Base-by-base conservation (phyloP, 1,140 invertebrate species). In the Conopomorpha cramerella region DNA sequence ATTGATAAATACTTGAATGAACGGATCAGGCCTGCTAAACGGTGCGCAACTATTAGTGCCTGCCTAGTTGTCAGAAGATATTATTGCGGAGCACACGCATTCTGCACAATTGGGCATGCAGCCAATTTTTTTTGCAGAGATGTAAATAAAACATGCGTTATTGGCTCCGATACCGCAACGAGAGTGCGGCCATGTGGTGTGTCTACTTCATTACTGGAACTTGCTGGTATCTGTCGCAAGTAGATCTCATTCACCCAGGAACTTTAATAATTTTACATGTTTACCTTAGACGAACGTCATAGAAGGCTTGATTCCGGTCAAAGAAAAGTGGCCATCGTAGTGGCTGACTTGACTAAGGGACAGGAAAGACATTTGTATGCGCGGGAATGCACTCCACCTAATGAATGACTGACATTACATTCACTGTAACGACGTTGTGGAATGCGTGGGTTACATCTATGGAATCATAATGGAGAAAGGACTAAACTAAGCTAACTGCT, bases 131-230 rank as follows among this genome's bases (percentile, higher is more conserved):
- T 61, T 41, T n/a, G 30, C 30, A 30, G 47, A 23, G 48, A 48
- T 62, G 56, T 67, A 57, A 67, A 67, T 64, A 63, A 62, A 63
- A 61, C 54, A 49, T 46, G 49, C 41, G 45, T 43, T 48, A 49
- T 55, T 53, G 60, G 55, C 50, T 53, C 51, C 55, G 45, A 45
- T 39, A 30, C 25, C 32, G 30, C 27, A 26, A 34, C 36, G 35
- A 44, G 42, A 33, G 6, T 27, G 16, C 33, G 34, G 30, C 37
- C 36, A 34, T 46, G 37, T 43, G 51, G 50, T 33, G 19, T 51
- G 45, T 42, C 49, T 36, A 33, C 50, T 48, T 39, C 31, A 54
- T 51, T 50, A 52, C 46, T 55, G 45, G 38, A 55, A 36, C n/a
- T n/a, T n/a, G n/a, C n/a, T n/a, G n/a, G n/a, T n/a, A n/a, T 23